Percentiles rank a stretch among this genome's conserved stretches.
Conservation (phyloP, 2,113 vertebrate genomes). For the Chloebia gouldiae region DNA sequence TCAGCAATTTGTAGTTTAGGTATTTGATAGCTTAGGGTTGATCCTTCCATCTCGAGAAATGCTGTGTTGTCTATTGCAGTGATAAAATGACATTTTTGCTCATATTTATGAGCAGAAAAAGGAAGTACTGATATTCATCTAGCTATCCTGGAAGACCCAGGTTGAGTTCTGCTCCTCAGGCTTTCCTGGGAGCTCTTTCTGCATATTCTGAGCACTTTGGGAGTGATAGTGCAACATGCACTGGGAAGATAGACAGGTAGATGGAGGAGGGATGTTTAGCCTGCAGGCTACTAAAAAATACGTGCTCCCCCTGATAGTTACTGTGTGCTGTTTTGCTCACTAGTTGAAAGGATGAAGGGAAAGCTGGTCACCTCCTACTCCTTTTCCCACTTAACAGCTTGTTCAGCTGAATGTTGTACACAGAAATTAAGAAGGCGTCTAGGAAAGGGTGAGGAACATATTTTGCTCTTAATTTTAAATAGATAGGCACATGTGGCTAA, state of each 20-base stretch:
- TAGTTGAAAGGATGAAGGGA: slow-evolving; percentile 51
- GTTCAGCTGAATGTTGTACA: slow-evolving; percentile 27
- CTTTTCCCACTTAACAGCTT: slow-evolving; percentile 64
- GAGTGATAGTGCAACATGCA: not conserved
- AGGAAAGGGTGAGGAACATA: not conserved
- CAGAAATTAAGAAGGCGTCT: not conserved
- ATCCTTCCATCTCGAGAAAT: not conserved
- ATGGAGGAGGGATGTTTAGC: slow-evolving; percentile 52
- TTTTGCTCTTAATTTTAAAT: not conserved
- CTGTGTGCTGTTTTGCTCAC: slow-evolving; percentile 30
- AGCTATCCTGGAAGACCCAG: not conserved
- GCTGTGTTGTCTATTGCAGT: not conserved
- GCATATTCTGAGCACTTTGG: not conserved
- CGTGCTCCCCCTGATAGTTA: slow-evolving; percentile 55
- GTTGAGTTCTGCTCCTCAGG: not conserved
- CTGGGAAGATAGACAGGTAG: slow-evolving; percentile 41
- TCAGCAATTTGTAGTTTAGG: not conserved
- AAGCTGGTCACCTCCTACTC: slow-evolving; percentile 63
- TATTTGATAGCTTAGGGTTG: not conserved
- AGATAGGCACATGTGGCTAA: not conserved
- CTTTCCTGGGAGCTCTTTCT: not conserved
- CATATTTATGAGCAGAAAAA: not conserved
- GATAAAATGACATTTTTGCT: not conserved
- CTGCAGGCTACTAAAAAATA: slow-evolving; percentile 59
- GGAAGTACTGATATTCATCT: not conserved